Evolutionary conservation across 2,888 invertebrate species (phyloP).

Genomic region (Drosophila prostipennis): DNA sequence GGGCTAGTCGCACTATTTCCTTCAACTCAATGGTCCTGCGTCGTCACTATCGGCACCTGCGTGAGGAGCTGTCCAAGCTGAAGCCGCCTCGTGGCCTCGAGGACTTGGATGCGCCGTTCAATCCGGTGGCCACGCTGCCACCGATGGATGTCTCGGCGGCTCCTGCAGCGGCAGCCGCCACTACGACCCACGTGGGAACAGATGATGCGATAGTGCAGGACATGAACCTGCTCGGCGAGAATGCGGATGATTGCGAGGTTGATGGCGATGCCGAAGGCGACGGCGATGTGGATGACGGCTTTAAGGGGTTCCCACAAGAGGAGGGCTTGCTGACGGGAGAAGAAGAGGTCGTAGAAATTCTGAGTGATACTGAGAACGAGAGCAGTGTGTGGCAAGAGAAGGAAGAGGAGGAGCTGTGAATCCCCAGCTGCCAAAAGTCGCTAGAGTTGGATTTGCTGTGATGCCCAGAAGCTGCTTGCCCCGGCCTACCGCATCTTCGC

Average conservation of each 20-base stretch:
- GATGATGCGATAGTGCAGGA: constrained; percentile 60
- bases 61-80: constrained; percentile 93
- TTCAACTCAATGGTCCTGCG: constrained; percentile 91
- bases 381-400: constrained; percentile 72
- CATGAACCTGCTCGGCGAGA: constrained; percentile 60
- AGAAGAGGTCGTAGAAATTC: constrained; percentile 62
- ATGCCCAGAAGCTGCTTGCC: constrained; percentile 6
- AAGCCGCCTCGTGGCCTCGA: constrained; percentile 91
- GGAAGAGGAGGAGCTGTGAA: constrained; percentile 69
- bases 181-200: constrained; percentile 53
- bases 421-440: constrained; percentile 5
- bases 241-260: constrained; percentile 49
- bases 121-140: constrained; percentile 81
- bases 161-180: constrained; percentile 42
- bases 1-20: constrained; percentile 91
- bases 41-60: constrained; percentile 92
- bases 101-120: constrained; percentile 88
- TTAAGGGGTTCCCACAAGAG: constrained; percentile 43
- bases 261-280: constrained; percentile 20
- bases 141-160: constrained; percentile 75
- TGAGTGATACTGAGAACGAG: constrained; percentile 71
- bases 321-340: constrained; percentile 53
- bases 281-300: constrained; percentile 8
- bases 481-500: constrained; percentile 30
- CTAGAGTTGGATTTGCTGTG: constrained; percentile 3